These are phyloP conservation scores for Onychostruthus taczanowskii DNA, from an alignment of 2,113 vertebrate species.

Conservation along the genomic window DNA sequence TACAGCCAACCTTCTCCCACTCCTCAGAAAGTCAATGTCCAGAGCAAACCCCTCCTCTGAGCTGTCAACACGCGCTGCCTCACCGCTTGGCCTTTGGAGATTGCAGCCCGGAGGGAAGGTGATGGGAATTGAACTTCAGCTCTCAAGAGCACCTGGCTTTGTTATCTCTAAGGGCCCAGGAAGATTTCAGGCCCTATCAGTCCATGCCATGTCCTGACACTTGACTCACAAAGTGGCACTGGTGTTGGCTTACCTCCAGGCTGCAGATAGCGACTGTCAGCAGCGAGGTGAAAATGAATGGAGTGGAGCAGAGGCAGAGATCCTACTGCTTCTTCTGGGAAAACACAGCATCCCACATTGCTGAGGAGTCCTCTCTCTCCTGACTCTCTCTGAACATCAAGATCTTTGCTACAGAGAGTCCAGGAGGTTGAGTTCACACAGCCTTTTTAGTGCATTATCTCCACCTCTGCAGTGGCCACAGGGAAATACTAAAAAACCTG, in stretches of 20 bases:
- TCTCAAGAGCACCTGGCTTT: constrained; percentile 65
- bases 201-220: constrained; percentile 76
- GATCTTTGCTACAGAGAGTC: neutral
- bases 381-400: neutral
- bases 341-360: neutral
- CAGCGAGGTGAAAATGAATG: constrained; percentile 20
- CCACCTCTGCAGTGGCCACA: neutral
- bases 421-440: neutral
- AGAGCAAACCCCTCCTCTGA: constrained; percentile 65
- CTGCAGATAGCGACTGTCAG: constrained; percentile 66
- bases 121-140: constrained; percentile 71
- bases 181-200: constrained; percentile 72
- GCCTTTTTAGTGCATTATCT: neutral
- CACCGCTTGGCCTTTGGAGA: constrained; percentile 64
- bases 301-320: neutral
- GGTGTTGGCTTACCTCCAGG: constrained; percentile 71
- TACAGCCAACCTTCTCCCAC: constrained; percentile 60
- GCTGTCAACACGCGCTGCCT: constrained; percentile 71
- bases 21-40: constrained; percentile 69
- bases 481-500: neutral
- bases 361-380: neutral
- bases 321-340: neutral
- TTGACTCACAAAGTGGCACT: constrained; percentile 79
- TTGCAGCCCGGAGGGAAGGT: constrained; percentile 49
- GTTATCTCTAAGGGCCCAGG: constrained; percentile 69